A percentile compares a stretch with the other conserved stretches of the same genome.
phyloP scores from a whole-genome alignment of 2,797 vertebrate genomes.

The Lagothrix lagotricha region DNA sequence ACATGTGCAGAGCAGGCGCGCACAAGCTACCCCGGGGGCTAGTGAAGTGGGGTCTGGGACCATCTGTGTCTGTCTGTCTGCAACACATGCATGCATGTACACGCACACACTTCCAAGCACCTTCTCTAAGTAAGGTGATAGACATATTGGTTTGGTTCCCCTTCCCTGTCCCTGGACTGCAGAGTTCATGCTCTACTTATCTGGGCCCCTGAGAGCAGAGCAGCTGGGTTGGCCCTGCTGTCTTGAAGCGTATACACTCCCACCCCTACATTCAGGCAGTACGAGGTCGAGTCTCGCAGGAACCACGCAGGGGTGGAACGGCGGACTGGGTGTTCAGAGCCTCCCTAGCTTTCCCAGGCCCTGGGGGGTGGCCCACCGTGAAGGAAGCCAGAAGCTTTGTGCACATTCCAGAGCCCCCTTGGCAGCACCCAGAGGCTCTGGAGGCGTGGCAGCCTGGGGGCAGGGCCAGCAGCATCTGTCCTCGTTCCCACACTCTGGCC shows the following conservation, averaged over 20 bases:
- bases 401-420: conserved; percentile 71
- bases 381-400: conserved; percentile 45
- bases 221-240: background rate
- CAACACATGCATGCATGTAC: background rate
- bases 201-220: background rate
- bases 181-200: background rate
- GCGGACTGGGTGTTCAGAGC: background rate
- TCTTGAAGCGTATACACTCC: background rate
- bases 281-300: background rate
- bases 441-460: conserved; percentile 13
- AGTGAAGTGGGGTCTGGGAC: background rate
- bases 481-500: conserved; percentile 76
- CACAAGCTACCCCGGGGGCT: conserved; percentile 23
- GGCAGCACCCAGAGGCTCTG: conserved; percentile 66
- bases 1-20: conserved; percentile 68
- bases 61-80: conserved; percentile 64
- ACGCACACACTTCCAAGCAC: background rate
- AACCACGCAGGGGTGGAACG: background rate
- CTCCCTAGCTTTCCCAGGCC: conserved; percentile 58
- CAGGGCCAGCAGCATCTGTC: conserved; percentile 66
- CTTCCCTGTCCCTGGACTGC: background rate
- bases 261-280: background rate
- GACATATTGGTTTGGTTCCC: background rate
- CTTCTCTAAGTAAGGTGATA: background rate
- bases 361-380: background rate